Evolutionary conservation across 2,888 invertebrate genomes (phyloP).

Genomic region (Orthosia gracilis): DNA sequence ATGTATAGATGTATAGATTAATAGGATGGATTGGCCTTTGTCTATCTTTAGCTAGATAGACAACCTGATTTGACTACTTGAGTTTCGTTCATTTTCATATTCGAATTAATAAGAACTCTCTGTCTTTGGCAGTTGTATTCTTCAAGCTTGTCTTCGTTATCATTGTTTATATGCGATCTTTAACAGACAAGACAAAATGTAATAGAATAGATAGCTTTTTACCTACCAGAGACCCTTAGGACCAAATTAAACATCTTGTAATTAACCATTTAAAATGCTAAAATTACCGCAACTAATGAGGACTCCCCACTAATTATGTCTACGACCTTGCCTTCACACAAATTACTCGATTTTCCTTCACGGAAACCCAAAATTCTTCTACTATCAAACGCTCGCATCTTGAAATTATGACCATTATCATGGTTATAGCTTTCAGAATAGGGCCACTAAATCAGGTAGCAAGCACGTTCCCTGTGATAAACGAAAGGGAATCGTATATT

Average conservation of each 20-base stretch:
- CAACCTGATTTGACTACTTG: background rate
- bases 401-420: constrained; percentile 70
- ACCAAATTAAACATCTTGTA: constrained; percentile 44
- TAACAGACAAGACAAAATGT: background rate
- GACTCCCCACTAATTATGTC: constrained; percentile 38
- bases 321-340: constrained; percentile 25
- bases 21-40: background rate
- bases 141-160: background rate
- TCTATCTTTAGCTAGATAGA: background rate
- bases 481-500: constrained; percentile 66
- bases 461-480: constrained; percentile 30
- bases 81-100: background rate
- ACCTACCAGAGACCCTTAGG: background rate
- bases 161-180: background rate
- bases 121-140: background rate
- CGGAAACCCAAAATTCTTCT: constrained; percentile 49
- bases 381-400: constrained; percentile 48
- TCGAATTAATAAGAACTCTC: background rate
- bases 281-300: constrained; percentile 49
- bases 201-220: background rate
- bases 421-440: constrained; percentile 70
- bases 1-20: no score
- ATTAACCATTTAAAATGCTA: constrained; percentile 47
- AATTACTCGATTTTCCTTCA: constrained; percentile 36
- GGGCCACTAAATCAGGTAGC: constrained; percentile 65